Base-by-base conservation (phyloP, 2,113 vertebrate genomes). In the Numida meleagris region DNA sequence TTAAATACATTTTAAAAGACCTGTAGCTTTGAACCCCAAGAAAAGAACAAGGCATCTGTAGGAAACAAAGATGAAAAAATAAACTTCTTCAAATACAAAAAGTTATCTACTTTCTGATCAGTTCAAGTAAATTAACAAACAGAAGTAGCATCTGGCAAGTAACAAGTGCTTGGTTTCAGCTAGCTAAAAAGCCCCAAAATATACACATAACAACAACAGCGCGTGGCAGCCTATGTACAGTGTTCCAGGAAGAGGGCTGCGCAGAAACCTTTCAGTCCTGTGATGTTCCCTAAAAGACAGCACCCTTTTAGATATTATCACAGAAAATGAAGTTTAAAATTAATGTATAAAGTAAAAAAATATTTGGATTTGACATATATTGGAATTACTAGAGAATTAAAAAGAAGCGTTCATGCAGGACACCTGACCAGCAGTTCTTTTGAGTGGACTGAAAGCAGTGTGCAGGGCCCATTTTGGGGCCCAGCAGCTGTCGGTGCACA, bases 181-280 rank as follows among this genome's bases (percentile, higher is more conserved):
- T 80, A 95, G 77, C 91, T 78, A 92, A 96, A 96, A 97, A 97
- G 92, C 94, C 95, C 65, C 98, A 97, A 98, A 97, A 99, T 99
- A 98, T 98, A 99, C 98, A 99, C 66, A 99, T 96, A 98, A 93
- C 97, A 96, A 97, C 92, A 96, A 90, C 23, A 95, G 62, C 78
- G 93, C 14, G 14, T 94, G 90, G 96, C 27, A 89, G 86, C 61
- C 79, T 96, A 90, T 90, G 91, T 82, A 84, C 86, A 96, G 76
- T 74, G 87, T 88, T 94, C 90, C 73, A 73, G 86, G 93, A 73
- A 3, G 48, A 70, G 96, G 95, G 96, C 89, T 93, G 78, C 75
- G 59, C 50, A 90, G 95, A 78, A 80, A 84, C 62, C 87, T 93
- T 76, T 31, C 66, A 59, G 86, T 73, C 82, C 33, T 24, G 0